Evolutionary conservation across 1,140 invertebrate species (phyloP).

Genomic region (Apis laboriosa): DNA sequence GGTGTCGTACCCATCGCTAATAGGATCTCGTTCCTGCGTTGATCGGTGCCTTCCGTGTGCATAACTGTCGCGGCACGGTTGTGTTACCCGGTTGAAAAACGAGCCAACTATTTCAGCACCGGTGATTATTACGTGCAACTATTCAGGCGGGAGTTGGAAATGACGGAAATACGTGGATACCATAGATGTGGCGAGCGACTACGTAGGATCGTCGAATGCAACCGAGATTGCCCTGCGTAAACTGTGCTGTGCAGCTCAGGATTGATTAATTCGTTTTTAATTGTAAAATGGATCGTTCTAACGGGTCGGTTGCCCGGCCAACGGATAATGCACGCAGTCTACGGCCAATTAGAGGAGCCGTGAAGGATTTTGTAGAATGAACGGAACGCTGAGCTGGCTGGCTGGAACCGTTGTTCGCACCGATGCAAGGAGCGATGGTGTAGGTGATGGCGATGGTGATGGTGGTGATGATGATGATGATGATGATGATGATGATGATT

Average conservation of each 20-base stretch:
- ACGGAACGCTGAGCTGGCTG: too few species aligned
- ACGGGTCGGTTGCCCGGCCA: background rate
- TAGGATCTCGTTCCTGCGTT: conserved; percentile 38
- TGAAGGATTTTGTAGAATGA: background rate
- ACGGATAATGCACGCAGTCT: background rate
- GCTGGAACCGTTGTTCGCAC: background rate
- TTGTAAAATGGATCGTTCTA: conserved; percentile 14
- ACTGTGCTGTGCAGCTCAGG: background rate
- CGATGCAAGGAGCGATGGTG: background rate
- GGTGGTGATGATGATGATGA: too few species aligned
- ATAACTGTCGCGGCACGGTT: conserved; percentile 57
- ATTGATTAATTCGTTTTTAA: conserved; percentile 47
- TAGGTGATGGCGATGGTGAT: background rate
- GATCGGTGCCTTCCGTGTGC: conserved; percentile 62
- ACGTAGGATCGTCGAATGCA: conserved; percentile 17
- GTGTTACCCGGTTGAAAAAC: conserved; percentile 46
- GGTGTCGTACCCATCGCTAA: conserved; percentile 43
- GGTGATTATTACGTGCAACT: conserved; percentile 48
- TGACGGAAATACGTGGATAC: conserved; percentile 24
- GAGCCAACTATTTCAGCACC: conserved; percentile 42
- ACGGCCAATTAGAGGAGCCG: background rate
- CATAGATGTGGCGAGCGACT: conserved; percentile 11
- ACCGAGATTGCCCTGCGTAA: conserved; percentile 11
- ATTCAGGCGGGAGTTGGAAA: conserved; percentile 45
- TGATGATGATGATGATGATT: too few species aligned